These are phyloP conservation scores for Catharus bicknelli DNA, from an alignment of 2,113 vertebrate genomes.

Conservation along the genomic window DNA sequence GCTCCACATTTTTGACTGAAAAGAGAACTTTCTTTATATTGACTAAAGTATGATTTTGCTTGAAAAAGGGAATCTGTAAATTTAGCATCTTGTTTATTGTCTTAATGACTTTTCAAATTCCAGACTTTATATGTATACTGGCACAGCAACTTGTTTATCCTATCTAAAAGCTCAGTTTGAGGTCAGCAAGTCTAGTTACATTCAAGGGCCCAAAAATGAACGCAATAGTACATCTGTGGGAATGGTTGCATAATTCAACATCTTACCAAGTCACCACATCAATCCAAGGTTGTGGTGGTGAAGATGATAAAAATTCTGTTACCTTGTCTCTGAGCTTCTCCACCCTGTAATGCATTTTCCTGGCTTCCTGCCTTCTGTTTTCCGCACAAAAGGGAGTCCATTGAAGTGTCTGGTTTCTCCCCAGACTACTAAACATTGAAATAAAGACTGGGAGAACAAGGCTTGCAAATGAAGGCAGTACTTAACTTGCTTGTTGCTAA, in stretches of 20 bases:
- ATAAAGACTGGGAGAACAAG: neutral
- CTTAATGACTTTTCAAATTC: slow-evolving; percentile 49
- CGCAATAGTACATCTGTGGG: neutral
- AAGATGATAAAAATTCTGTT: neutral
- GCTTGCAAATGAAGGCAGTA: neutral
- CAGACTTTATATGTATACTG: slow-evolving; percentile 1
- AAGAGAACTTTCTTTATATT: slow-evolving; percentile 43
- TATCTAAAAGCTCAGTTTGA: neutral
- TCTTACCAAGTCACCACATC: slow-evolving; percentile 49
- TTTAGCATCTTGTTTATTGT: slow-evolving; percentile 48
- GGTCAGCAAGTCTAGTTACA: neutral
- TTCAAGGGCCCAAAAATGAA: neutral
- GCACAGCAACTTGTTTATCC: slow-evolving; percentile 23
- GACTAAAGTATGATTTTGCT: slow-evolving; percentile 32
- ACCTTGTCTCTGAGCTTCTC: neutral
- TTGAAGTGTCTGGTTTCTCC: neutral
- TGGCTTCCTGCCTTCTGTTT: slow-evolving; percentile 26
- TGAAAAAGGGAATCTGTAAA: slow-evolving; percentile 52
- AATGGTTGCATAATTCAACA: neutral
- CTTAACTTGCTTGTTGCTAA: neutral
- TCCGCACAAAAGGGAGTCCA: neutral
- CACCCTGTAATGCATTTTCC: slow-evolving; percentile 8
- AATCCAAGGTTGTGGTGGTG: neutral
- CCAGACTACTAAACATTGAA: neutral
- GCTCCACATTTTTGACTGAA: slow-evolving; percentile 27